A percentile compares a stretch with the other conserved stretches of the same genome.
phyloP scores from a whole-genome alignment of 2,888 invertebrate species.

The Morpho helenor region DNA sequence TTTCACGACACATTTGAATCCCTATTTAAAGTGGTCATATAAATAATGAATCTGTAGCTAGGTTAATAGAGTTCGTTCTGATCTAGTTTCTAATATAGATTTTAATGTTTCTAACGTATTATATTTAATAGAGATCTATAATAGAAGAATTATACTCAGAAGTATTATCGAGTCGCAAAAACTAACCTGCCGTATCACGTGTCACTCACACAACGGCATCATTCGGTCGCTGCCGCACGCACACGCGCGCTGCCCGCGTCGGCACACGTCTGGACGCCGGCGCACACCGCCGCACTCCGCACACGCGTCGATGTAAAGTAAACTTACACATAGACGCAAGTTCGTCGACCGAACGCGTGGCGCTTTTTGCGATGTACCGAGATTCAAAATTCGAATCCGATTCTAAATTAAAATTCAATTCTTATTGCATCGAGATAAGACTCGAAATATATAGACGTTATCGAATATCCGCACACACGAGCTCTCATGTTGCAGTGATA shows the following conservation, averaged over 20 bases:
- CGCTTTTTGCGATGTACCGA: slow-evolving; percentile 45
- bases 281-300: slow-evolving; percentile 13
- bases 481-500: background rate
- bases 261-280: background rate
- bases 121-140: too few relatives aligned
- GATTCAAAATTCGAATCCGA: slow-evolving; percentile 34
- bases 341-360: slow-evolving; percentile 44
- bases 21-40: too few relatives aligned
- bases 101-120: too few relatives aligned
- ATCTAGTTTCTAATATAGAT: too few relatives aligned
- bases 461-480: background rate
- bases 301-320: slow-evolving; percentile 13
- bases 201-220: slow-evolving; percentile 9
- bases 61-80: too few relatives aligned
- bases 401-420: slow-evolving; percentile 12
- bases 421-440: slow-evolving; percentile 3
- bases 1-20: too few relatives aligned
- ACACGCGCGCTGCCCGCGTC: slow-evolving; percentile 4
- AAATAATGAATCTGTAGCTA: too few relatives aligned
- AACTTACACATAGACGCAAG: slow-evolving; percentile 33
- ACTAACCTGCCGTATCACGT: slow-evolving; percentile 13
- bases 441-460: background rate
- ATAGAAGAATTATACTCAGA: too few relatives aligned
- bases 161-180: background rate
- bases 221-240: slow-evolving; percentile 7